Conservation (phyloP, 2,113 vertebrate species). For the Phoxinus phoxinus region DNA sequence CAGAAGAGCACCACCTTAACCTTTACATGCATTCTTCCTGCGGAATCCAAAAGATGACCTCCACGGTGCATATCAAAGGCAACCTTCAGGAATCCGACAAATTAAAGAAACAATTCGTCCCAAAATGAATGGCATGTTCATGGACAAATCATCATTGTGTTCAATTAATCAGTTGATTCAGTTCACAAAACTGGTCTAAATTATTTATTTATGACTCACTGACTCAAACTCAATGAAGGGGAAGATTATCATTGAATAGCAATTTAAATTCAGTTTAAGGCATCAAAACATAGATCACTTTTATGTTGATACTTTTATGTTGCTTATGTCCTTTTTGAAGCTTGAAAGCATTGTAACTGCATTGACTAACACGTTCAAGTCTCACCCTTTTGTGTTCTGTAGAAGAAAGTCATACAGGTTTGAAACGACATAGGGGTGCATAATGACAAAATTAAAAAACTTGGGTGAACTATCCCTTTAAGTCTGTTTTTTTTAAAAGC, state of each 20-base stretch:
- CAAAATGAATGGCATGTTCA: neutral
- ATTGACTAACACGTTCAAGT: neutral
- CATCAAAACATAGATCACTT: neutral
- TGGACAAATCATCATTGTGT: neutral
- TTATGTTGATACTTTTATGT: neutral
- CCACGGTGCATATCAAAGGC: slow-evolving; percentile 36
- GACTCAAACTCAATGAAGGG: neutral
- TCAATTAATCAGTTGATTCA: neutral
- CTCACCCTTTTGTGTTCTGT: neutral
- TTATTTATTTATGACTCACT: neutral
- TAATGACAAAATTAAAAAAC: rapidly evolving
- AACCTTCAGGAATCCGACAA: neutral
- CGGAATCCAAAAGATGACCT: slow-evolving; percentile 41
- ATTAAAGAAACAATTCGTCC: neutral
- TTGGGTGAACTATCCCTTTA: neutral
- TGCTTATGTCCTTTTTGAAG: neutral
- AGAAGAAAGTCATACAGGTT: neutral
- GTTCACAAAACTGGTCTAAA: neutral
- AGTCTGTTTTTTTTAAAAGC: neutral
- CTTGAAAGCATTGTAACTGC: neutral
- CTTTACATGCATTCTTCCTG: slow-evolving; percentile 39
- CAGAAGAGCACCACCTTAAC: slow-evolving; percentile 42
- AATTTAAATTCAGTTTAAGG: neutral
- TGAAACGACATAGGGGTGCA: neutral
- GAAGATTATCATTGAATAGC: neutral